Base-by-base conservation (phyloP, 2,888 invertebrate species). In the Melanostoma mellinum region DNA sequence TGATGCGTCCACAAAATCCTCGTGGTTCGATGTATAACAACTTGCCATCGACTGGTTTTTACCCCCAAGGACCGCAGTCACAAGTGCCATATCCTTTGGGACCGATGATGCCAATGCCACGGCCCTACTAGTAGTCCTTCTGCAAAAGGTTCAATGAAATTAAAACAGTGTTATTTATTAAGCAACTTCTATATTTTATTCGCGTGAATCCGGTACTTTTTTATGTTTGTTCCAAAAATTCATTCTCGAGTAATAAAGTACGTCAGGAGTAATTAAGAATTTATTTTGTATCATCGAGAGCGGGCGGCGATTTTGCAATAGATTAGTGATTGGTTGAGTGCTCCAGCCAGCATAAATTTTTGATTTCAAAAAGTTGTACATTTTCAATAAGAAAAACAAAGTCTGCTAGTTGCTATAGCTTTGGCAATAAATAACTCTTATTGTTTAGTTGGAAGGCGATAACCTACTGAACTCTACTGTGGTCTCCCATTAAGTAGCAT, bases 21-120 rank as follows among this genome's bases (percentile, higher is more conserved):
- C 85, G 86, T 32, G 87, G 73, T 40, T 88, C 90, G 46, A 86
- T 89, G 3, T 87, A 90, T 6, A 87, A 87, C 5, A 89, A 90
- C 72, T 32, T 88, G 40, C 86, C 87, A 3, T 86, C 87, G 32
- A 86, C 86, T 52, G 86, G 87, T 35, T 89, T 89, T 48, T 89
- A 88, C 86, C 87, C 88, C 88, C 76, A 81, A 48, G 72, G 75
- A 42, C 79, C 79, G 5, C 81, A 86, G 1, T 80, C 76, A 50
- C 42, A 60, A 86, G 88, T 89, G n/a, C 91, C 94, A 10, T 91
- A 91, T 77, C 90, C 91, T 1, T 78, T 89, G 73, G 95, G 95
- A n/a, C 94, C 94, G 0, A 90, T 95, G 77, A 96, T 96, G 96
- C 96, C 96, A 20, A 95, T 96, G 95, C 95, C 95, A 8, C 95